A percentile compares a stretch with the other conserved stretches of the same genome.
phyloP scores from a whole-genome alignment of 2,113 vertebrate species.

The Myrmecobius fasciatus region DNA sequence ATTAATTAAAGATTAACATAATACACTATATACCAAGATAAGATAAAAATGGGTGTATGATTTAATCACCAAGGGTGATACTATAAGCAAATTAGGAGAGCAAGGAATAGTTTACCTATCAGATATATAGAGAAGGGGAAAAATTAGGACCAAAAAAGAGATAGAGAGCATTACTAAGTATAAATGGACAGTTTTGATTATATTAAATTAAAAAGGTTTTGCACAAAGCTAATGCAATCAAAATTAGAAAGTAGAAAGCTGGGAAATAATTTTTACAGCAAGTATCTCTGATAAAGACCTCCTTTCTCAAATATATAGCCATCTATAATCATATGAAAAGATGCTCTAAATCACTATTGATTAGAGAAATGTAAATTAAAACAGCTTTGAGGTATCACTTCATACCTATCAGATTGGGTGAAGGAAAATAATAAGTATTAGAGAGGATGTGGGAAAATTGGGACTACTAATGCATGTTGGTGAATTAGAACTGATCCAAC shows the following conservation, averaged over 20 bases:
- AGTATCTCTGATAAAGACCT: background rate
- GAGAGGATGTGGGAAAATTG: background rate
- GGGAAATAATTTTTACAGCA: background rate
- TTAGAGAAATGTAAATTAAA: background rate
- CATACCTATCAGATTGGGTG: background rate
- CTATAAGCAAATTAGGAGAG: background rate
- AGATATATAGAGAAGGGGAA: background rate
- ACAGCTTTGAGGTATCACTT: background rate
- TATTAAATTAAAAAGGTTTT: background rate
- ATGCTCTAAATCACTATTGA: background rate
- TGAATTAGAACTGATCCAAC: background rate
- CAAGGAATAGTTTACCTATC: background rate
- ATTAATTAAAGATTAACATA: background rate
- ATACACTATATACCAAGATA: background rate
- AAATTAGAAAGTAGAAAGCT: too few relatives aligned
- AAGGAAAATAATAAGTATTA: background rate
- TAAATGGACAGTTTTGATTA: background rate
- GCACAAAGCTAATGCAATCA: background rate
- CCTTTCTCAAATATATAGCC: background rate
- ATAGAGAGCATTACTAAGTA: background rate
- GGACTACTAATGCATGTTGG: background rate
- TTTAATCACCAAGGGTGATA: background rate
- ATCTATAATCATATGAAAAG: background rate
- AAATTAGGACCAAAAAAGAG: background rate
- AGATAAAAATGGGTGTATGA: background rate